These are phyloP conservation scores for Mormyrus hasselquistii DNA, from an alignment of 2,797 vertebrate genomes.

Conservation along the genomic window DNA sequence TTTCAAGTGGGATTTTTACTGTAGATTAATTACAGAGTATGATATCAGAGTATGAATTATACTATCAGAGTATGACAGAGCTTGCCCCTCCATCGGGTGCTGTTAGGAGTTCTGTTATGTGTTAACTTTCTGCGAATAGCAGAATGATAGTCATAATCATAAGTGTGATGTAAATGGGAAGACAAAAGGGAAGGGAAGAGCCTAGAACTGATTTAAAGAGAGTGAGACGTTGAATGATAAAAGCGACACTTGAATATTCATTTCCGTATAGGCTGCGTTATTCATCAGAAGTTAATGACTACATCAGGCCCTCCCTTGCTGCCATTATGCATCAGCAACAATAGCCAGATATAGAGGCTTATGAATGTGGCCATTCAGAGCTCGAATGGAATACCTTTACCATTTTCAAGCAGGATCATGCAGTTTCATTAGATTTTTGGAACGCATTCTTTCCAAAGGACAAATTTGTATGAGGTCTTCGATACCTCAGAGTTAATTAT, in stretches of 20 bases:
- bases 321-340: constrained; percentile 3
- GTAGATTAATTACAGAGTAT: background rate
- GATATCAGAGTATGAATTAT: background rate
- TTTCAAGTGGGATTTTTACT: background rate
- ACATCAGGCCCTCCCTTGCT: constrained; percentile 15
- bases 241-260: constrained; percentile 10
- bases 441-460: constrained; percentile 17
- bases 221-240: constrained; percentile 11
- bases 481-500: constrained; percentile 23
- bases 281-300: constrained; percentile 5
- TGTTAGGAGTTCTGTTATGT: background rate
- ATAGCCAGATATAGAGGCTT: background rate
- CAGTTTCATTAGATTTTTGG: constrained; percentile 18
- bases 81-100: background rate
- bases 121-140: constrained; percentile 8
- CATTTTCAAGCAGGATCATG: constrained; percentile 22
- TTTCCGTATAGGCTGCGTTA: constrained; percentile 11
- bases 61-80: background rate
- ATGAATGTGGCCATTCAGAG: constrained; percentile 13
- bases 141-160: background rate
- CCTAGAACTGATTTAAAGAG: background rate
- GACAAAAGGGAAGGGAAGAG: background rate
- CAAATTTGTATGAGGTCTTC: constrained; percentile 13
- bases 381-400: constrained; percentile 15
- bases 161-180: background rate